Conservation (phyloP, 2,888 invertebrate species). For the Agrochola macilenta region DNA sequence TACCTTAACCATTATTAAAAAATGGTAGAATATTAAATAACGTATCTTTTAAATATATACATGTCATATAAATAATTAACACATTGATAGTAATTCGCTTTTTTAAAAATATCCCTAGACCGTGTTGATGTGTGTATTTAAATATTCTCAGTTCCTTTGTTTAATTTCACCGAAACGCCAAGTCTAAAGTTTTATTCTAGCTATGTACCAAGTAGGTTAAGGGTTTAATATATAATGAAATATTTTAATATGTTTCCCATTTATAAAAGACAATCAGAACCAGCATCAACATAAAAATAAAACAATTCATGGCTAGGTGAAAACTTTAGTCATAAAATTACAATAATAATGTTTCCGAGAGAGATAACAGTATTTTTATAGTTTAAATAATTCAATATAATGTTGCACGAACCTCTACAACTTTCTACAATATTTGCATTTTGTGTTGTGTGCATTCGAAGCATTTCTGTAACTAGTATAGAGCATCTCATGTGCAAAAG, state of each 20-base stretch:
- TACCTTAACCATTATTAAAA: no score
- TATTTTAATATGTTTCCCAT: not conserved
- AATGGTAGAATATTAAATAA: no score
- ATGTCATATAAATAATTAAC: no score
- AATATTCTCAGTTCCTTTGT: not conserved
- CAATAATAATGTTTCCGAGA: conserved; percentile 18
- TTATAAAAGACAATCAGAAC: not conserved
- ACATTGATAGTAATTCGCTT: no score
- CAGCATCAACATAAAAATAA: not conserved
- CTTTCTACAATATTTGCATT: conserved; percentile 41
- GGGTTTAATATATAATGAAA: not conserved
- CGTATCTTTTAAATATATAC: no score
- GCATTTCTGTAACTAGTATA: conserved; percentile 67
- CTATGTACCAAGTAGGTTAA: not conserved
- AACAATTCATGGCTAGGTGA: conserved; percentile 7
- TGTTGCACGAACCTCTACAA: conserved; percentile 38
- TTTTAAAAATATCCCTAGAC: no score
- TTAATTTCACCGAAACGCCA: no score
- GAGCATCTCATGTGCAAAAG: conserved; percentile 71
- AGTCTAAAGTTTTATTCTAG: not conserved
- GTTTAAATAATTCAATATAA: conserved; percentile 30
- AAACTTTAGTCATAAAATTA: conserved; percentile 31
- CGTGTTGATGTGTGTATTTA: no score
- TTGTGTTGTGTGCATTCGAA: conserved; percentile 38
- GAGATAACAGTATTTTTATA: conserved; percentile 43